phyloP scores from a whole-genome alignment of 2,888 invertebrate genomes.

The Meiosimyza platycephala region DNA sequence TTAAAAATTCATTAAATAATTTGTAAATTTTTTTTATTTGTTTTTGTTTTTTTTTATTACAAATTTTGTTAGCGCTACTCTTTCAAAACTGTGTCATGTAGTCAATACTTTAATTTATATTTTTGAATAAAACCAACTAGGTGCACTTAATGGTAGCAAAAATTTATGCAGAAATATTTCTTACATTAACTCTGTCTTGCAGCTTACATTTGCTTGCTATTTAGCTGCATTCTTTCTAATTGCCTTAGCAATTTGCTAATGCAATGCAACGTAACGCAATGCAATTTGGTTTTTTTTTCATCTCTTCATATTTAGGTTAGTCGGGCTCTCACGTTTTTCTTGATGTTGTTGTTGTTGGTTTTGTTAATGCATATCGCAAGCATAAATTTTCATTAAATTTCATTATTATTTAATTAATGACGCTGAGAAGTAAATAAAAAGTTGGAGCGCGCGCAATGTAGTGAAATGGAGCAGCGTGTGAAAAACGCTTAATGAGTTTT shows the following conservation, averaged over 20 bases:
- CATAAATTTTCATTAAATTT: conserved; percentile 1
- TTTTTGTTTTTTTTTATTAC: too few relatives aligned
- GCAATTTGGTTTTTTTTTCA: background rate
- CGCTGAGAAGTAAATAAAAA: background rate
- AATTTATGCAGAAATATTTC: background rate
- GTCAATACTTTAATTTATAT: too few relatives aligned
- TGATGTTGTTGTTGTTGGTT: background rate
- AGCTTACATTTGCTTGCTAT: background rate
- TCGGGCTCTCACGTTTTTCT: conserved; percentile 16
- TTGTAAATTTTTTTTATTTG: too few relatives aligned
- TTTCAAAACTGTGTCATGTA: too few relatives aligned
- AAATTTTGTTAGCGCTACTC: too few relatives aligned
- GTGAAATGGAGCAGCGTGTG: background rate
- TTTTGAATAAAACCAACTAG: too few relatives aligned
- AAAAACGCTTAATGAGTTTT: background rate
- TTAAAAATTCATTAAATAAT: too few relatives aligned
- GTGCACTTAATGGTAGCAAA: background rate
- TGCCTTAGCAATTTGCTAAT: conserved; percentile 16
- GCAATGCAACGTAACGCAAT: background rate
- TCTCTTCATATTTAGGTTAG: conserved; percentile 10
- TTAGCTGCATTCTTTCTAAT: conserved; percentile 11
- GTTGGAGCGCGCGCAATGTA: background rate
- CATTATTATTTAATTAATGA: background rate
- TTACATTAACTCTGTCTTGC: background rate
- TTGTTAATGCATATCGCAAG: background rate